These are phyloP conservation scores for Ciconia stormi DNA, from an alignment of 2,113 vertebrate genomes.

Conservation along the genomic window DNA sequence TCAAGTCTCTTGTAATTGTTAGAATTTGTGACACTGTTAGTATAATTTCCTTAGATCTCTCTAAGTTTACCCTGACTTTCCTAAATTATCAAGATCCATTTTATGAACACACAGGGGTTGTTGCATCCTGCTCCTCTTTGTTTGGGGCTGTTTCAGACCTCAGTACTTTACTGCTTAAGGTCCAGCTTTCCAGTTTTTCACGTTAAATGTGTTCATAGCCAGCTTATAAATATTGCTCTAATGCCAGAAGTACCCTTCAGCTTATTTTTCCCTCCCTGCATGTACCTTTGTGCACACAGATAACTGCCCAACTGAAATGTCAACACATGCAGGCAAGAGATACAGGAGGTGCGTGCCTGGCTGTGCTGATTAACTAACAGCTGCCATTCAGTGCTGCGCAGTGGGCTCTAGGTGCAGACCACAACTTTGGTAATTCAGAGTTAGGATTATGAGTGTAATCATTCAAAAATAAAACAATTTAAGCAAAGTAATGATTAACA, in stretches of 20 bases:
- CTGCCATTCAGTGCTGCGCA: rapidly evolving
- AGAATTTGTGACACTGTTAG: background rate
- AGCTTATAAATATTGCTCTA: background rate
- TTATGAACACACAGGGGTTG: background rate
- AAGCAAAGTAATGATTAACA: background rate
- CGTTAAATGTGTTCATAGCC: background rate
- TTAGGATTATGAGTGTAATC: background rate
- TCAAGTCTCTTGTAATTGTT: background rate
- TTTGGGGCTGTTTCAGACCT: background rate
- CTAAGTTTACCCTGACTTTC: background rate
- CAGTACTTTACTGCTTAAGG: background rate
- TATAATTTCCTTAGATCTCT: background rate
- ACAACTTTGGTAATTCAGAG: background rate
- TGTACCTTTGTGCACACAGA: background rate
- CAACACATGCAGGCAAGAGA: background rate
- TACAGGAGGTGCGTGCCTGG: background rate
- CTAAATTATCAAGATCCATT: background rate
- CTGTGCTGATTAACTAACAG: background rate
- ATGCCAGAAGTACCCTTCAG: background rate
- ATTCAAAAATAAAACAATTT: background rate
- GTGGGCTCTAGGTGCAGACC: background rate
- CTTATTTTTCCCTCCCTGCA: background rate
- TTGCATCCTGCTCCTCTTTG: background rate
- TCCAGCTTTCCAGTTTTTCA: background rate
- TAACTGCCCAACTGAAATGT: background rate